A percentile compares a stretch with the other conserved stretches of the same genome.
phyloP scores from a whole-genome alignment of 2,113 vertebrate species.

The Alces alces region DNA sequence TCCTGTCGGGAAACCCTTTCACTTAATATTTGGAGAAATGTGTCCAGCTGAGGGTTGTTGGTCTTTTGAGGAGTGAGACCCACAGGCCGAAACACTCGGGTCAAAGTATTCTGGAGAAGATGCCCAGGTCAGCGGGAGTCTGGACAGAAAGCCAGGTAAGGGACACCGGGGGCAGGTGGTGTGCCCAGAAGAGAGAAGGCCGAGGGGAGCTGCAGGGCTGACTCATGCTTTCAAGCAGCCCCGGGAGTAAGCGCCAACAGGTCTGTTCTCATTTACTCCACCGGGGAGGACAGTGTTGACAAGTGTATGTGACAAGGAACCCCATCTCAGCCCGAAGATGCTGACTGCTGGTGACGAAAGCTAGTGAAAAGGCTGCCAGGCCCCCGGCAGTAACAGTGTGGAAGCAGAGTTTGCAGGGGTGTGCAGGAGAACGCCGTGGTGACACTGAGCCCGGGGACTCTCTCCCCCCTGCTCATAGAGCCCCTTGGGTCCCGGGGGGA shows the following conservation, averaged over 20 bases:
- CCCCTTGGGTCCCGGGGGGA: background rate
- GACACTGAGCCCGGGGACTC: accelerated
- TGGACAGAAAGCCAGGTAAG: background rate
- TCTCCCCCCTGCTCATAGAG: background rate
- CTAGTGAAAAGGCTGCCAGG: no score
- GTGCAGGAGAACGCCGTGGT: accelerated
- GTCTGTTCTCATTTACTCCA: background rate
- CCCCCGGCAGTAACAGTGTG: accelerated
- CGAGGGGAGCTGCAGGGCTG: accelerated
- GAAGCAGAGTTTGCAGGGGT: no score
- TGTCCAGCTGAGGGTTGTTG: background rate
- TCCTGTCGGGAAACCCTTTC: background rate
- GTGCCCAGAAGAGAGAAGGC: background rate
- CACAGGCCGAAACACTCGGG: background rate
- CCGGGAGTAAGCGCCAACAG: accelerated
- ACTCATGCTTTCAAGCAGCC: no score
- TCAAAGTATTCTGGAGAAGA: background rate
- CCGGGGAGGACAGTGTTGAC: accelerated
- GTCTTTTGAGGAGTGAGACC: background rate
- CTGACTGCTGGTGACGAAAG: no score
- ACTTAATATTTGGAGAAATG: background rate
- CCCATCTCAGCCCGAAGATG: no score
- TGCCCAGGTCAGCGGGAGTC: background rate
- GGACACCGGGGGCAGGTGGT: background rate
- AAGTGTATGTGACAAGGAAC: accelerated